Evolutionary conservation across 2,113 vertebrate species (phyloP).

Genomic region (Hippocampus comes): DNA sequence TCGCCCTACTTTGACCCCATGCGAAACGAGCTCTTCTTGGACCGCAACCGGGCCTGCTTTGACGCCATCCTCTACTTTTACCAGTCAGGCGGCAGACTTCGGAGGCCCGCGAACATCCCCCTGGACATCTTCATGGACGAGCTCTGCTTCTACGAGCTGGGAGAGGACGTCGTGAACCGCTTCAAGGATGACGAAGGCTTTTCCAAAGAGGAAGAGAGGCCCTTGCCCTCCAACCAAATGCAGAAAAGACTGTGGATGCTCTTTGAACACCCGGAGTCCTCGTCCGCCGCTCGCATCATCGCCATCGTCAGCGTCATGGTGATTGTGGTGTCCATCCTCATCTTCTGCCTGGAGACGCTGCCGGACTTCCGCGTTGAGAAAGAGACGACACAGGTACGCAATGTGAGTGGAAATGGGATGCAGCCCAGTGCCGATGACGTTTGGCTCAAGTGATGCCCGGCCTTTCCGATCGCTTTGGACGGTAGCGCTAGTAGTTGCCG

Average conservation of each 20-base stretch:
- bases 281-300: conserved; percentile 82
- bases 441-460: not conserved
- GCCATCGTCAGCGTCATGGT: conserved; percentile 91
- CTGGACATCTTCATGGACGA: conserved; percentile 92
- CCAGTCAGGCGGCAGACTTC: conserved; percentile 86
- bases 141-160: conserved; percentile 86
- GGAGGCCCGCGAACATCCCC: conserved; percentile 84
- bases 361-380: conserved; percentile 84
- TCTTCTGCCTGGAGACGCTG: conserved; percentile 91
- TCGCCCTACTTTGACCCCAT: conserved; percentile 79
- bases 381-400: conserved; percentile 75
- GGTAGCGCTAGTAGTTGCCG: not conserved
- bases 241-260: conserved; percentile 84
- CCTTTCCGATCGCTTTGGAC: too few species aligned
- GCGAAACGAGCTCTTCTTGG: conserved; percentile 83
- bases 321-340: conserved; percentile 89
- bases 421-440: not conserved
- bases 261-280: conserved; percentile 91
- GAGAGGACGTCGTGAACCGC: conserved; percentile 79
- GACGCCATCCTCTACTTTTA: conserved; percentile 92
- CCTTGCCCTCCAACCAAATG: conserved; percentile 74
- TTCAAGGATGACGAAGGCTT: conserved; percentile 91
- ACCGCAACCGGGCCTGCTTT: conserved; percentile 83
- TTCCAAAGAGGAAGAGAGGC: conserved; percentile 71
- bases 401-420: not conserved